phyloP scores from a whole-genome alignment of 2,888 invertebrate genomes.

The Nymphalis urticae region DNA sequence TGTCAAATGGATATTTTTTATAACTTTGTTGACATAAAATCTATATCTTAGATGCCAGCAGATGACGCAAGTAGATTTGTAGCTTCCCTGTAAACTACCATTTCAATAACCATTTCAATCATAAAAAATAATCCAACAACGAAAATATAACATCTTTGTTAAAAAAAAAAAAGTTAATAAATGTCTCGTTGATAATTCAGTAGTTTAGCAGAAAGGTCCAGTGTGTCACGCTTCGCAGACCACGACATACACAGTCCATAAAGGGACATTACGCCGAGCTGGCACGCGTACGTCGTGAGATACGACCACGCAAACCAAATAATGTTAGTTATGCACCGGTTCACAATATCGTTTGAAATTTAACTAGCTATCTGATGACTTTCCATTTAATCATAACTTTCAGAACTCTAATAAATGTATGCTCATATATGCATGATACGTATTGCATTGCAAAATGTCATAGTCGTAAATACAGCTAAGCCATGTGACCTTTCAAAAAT shows the following conservation, averaged over 20 bases:
- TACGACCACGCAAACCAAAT: conserved; percentile 37
- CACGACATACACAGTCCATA: conserved; percentile 26
- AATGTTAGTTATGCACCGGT: conserved; percentile 20
- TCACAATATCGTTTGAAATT: conserved; percentile 22
- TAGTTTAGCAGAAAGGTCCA: conserved; percentile 21
- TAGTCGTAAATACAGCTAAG: background rate
- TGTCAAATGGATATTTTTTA: background rate
- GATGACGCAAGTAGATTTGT: background rate
- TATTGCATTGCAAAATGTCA: background rate
- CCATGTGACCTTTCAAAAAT: conserved; percentile 23
- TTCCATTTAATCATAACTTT: conserved; percentile 3
- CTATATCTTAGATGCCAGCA: background rate
- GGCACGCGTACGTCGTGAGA: conserved; percentile 36
- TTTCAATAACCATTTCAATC: background rate
- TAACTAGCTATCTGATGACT: conserved; percentile 12
- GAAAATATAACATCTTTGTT: background rate
- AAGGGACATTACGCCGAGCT: conserved; percentile 28
- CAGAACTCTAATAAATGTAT: background rate
- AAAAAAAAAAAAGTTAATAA: conserved; percentile 8
- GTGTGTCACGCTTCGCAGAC: conserved; percentile 26
- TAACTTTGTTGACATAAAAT: background rate
- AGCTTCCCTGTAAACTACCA: background rate
- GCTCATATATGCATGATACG: too few relatives aligned
- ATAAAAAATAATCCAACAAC: background rate
- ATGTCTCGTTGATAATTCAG: conserved; percentile 24